Conservation (phyloP, 2,113 vertebrate genomes). For the Danionella cerebrum region DNA sequence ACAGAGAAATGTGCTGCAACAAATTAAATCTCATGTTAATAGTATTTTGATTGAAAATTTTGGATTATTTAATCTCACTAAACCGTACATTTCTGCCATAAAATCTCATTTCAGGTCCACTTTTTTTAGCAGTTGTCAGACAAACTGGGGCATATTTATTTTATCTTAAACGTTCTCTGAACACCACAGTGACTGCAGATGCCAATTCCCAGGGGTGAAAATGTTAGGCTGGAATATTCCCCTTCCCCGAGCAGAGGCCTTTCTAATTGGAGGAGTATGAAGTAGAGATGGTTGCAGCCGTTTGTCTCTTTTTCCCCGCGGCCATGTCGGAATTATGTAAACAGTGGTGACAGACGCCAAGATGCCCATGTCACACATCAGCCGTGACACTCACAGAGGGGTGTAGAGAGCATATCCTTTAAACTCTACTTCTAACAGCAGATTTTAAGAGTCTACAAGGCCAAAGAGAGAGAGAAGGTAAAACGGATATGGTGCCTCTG, state of each 20-base stretch:
- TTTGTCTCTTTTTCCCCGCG: conserved; percentile 29
- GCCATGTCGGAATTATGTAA: conserved; percentile 45
- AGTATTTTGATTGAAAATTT: too few species aligned
- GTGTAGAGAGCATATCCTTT: conserved; percentile 24
- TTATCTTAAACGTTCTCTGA: background rate
- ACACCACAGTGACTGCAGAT: conserved; percentile 12
- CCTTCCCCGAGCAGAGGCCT: conserved; percentile 4
- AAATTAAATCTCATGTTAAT: too few species aligned
- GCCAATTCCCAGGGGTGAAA: conserved; percentile 20
- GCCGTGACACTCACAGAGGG: conserved; percentile 17
- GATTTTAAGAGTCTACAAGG: conserved; percentile 40
- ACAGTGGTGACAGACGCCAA: conserved; percentile 39
- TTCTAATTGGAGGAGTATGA: conserved; percentile 27
- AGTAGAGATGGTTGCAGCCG: conserved; percentile 6
- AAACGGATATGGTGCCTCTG: background rate
- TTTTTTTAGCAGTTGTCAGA: background rate
- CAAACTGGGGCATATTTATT: conserved; percentile 12
- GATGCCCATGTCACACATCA: conserved; percentile 31
- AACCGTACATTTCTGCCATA: background rate
- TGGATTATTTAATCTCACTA: background rate
- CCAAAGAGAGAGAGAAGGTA: conserved; percentile 13
- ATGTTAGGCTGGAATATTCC: conserved; percentile 33
- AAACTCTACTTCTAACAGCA: conserved; percentile 37
- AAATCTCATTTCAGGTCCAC: background rate
- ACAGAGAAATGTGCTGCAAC: background rate